These are phyloP conservation scores for Caprella mutica DNA, from an alignment of 2,888 invertebrate species.

Conservation along the genomic window DNA sequence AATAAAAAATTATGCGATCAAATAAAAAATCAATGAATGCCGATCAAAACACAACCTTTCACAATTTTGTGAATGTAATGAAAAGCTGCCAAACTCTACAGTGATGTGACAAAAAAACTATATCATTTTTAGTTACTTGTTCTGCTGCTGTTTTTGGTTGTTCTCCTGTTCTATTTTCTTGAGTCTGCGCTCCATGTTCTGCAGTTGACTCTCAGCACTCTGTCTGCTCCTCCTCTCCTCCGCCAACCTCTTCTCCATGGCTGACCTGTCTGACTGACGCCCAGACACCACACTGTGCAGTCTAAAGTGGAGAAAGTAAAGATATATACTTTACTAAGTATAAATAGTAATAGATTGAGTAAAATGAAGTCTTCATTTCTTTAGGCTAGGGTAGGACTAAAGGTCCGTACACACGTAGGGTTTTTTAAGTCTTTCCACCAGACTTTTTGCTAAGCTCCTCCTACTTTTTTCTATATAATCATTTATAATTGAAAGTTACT, in stretches of 20 bases:
- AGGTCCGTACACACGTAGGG: too few species aligned
- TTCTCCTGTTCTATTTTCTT: conserved; percentile 33
- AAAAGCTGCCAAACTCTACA: conserved; percentile 18
- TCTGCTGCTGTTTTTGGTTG: conserved; percentile 5
- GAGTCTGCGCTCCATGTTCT: conserved; percentile 51
- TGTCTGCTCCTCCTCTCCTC: conserved; percentile 72
- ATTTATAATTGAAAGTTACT: too few species aligned
- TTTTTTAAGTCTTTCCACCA: too few species aligned
- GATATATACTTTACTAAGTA: too few species aligned
- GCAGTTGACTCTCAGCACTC: conserved; percentile 58
- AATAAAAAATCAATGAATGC: too few species aligned
- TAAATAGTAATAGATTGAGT: too few species aligned
- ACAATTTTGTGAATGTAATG: neutral
- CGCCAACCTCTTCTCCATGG: conserved; percentile 65
- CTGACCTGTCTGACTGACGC: conserved; percentile 66
- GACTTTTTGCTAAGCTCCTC: too few species aligned
- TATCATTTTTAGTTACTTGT: conserved; percentile 15
- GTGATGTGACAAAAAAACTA: conserved; percentile 15
- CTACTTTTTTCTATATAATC: too few species aligned
- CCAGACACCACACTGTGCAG: conserved; percentile 60
- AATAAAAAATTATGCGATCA: too few species aligned
- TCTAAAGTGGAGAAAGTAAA: too few species aligned
- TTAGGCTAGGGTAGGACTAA: too few species aligned
- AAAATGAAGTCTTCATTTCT: too few species aligned
- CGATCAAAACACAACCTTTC: neutral